Conservation (phyloP, 2,888 invertebrate species). For the Xylocampa areola region DNA sequence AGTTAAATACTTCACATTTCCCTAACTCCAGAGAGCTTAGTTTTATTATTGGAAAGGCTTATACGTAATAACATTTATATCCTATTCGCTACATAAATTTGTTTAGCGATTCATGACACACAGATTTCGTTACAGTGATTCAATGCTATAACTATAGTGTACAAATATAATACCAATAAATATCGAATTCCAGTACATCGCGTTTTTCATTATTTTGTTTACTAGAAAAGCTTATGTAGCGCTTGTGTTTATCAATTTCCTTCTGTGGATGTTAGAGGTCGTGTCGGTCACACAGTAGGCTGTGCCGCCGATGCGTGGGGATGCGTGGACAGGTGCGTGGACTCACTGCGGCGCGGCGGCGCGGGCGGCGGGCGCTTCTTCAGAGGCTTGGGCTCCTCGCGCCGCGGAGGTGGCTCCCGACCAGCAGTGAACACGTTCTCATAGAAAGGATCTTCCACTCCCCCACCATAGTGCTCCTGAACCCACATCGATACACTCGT, state of each 20-base stretch:
- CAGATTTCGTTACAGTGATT: conserved; percentile 18
- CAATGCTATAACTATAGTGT: conserved; percentile 14
- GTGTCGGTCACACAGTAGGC: conserved; percentile 71
- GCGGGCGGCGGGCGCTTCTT: conserved; percentile 96
- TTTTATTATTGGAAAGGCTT: conserved; percentile 31
- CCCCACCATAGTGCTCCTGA: conserved; percentile 95
- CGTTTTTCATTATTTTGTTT: conserved; percentile 4
- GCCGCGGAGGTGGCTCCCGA: conserved; percentile 69
- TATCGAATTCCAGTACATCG: conserved; percentile 24
- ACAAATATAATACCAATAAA: conserved; percentile 25
- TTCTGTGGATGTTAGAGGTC: too few species aligned
- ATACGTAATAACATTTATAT: conserved; percentile 24
- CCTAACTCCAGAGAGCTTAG: conserved; percentile 49
- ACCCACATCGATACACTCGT: conserved; percentile 97
- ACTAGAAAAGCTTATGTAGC: conserved; percentile 31
- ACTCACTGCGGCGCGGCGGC: conserved; percentile 96
- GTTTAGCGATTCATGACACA: conserved; percentile 25
- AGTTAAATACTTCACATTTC: conserved; percentile 37
- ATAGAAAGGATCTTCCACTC: conserved; percentile 91
- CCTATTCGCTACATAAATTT: conserved; percentile 19
- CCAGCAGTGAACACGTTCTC: conserved; percentile 93
- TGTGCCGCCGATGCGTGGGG: conserved; percentile 68
- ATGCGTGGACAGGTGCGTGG: conserved; percentile 78
- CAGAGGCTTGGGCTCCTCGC: conserved; percentile 80
- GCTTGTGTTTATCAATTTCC: background rate